These are phyloP conservation scores for Chionomys nivalis DNA, from an alignment of 2,113 vertebrate species.

Conservation along the genomic window DNA sequence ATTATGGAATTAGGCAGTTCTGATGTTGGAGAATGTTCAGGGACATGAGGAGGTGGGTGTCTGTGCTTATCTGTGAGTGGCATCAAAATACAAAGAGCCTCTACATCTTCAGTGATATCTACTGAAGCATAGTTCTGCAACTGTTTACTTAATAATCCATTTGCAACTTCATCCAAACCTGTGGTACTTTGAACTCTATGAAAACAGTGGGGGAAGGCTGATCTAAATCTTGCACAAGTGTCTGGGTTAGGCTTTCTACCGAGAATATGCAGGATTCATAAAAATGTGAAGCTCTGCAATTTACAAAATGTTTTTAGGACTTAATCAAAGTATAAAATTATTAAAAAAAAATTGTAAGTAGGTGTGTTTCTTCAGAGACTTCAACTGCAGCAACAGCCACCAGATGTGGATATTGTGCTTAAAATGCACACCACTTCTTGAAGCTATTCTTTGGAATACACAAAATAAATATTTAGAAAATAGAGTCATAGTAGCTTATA, in stretches of 20 bases:
- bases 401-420: neutral
- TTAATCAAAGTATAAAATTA: neutral
- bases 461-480: neutral
- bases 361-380: neutral
- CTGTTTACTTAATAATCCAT: neutral
- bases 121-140: neutral
- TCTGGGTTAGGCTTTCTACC: neutral
- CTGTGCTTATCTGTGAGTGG: neutral
- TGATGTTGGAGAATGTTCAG: neutral
- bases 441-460: neutral
- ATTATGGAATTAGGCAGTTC: neutral
- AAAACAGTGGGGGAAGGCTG: neutral
- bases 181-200: neutral
- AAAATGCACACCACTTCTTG: neutral
- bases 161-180: neutral
- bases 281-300: neutral
- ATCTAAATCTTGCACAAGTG: neutral
- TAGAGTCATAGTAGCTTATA: neutral
- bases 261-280: neutral
- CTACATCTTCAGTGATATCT: neutral
- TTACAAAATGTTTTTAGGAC: neutral
- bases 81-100: neutral
- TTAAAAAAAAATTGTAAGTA: neutral
- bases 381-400: neutral
- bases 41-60: accelerated